Evolutionary conservation across 2,113 vertebrate species (phyloP), one percentile per base, ranked within the genome.

Genomic region (Gasterosteus aculeatus): DNA sequence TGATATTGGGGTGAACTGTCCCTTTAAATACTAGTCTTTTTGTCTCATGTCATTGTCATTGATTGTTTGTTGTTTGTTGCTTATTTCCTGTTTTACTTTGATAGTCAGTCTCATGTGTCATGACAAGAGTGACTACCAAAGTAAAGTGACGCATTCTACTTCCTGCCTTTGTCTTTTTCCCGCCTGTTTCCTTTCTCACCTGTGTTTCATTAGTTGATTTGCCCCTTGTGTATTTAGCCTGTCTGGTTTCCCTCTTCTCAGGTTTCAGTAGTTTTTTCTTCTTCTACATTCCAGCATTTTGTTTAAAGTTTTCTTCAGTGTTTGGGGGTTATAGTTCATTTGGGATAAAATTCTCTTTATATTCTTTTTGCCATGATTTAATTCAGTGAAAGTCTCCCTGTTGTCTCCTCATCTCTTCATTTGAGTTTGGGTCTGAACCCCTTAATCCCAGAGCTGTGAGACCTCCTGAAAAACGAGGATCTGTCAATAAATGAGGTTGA

Each of bases 111-210:
- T 54, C 49, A 22, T 53, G 49, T 29, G 53, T 56, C 56, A 57
- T 38, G 4, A 38, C 6, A 7, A 5, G 35, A 38, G 35, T 31
- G 29, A 26, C 22, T 26, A 26, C 22, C 22, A 26, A 26, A 26
- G 22, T 26, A 26, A 26, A 26, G 22, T 26, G 22, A 31, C 29
- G 18, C 16, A 29, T 57, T 57, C 53, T 57, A 31, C 56, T 57
- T 57, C 56, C 56, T 57, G 29, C 56, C 56, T 57, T 57, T 57
- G 56, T 57, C 7, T 57, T 33, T 33, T 57, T 57, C 56, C 56
- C 29, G 56, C 56, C 29, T 57, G 29, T 57, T 57, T 57, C 16
- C 15, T 33, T 16, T 33, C 56, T 16, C 56, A 57, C 56, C 14
- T 57, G 56, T 16, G 56, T 57, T 57, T 57, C 15, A 31, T 57